Conservation (phyloP, 2,797 vertebrate genomes). For the Trematomus bernacchii region DNA sequence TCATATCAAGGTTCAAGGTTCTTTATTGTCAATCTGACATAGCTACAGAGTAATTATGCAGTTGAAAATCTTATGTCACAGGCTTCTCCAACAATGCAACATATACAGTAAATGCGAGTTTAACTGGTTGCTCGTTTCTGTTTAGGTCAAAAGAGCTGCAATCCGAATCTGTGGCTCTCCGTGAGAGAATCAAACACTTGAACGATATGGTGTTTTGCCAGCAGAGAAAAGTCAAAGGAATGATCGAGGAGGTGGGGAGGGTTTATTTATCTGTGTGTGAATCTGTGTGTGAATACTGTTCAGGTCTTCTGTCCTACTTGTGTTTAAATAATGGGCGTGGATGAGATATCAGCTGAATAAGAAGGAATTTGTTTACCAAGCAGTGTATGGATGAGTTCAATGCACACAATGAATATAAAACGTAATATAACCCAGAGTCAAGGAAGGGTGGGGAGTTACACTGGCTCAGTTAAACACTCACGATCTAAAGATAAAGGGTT, state of each 20-base stretch:
- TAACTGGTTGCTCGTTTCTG: conserved; percentile 10
- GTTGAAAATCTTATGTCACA: too few relatives aligned
- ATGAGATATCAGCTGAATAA: not conserved
- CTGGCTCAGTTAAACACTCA: not conserved
- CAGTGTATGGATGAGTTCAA: not conserved
- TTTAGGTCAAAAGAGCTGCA: conserved; percentile 90
- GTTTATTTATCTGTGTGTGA: conserved; percentile 1
- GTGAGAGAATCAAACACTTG: conserved; percentile 94
- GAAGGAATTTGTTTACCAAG: conserved; percentile 12
- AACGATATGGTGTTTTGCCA: conserved; percentile 99
- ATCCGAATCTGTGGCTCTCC: conserved; percentile 86
- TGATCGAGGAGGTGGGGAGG: conserved; percentile 96
- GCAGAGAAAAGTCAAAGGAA: conserved; percentile 97
- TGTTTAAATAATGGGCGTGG: conserved; percentile 26
- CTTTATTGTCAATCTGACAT: too few relatives aligned
- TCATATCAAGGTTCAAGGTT: too few relatives aligned
- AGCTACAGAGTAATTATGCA: too few relatives aligned
- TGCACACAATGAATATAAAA: not conserved
- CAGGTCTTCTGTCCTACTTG: not conserved
- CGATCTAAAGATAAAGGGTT: not conserved
- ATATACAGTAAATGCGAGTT: not conserved
- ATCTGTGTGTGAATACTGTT: not conserved
- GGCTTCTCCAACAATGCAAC: too few relatives aligned
- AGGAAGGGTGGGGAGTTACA: not conserved
- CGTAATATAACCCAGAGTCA: conserved; percentile 8